phyloP scores from a whole-genome alignment of 2,888 invertebrate species.

The Galerucella nymphaeae region DNA sequence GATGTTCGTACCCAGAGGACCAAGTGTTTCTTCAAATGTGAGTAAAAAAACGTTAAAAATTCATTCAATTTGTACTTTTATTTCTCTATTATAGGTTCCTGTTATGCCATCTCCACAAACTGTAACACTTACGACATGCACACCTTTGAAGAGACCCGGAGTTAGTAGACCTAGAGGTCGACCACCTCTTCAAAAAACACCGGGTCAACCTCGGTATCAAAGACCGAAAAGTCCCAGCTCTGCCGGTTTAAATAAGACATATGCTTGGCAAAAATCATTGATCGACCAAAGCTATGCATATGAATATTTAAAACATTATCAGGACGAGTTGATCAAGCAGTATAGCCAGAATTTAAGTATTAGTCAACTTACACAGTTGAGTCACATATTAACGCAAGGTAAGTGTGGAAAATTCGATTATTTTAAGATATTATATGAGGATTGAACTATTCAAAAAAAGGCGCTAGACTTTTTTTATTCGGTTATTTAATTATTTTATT shows the following conservation, averaged over 20 bases:
- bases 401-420: neutral
- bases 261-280: conserved; percentile 55
- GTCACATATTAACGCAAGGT: conserved; percentile 53
- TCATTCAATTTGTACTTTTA: neutral
- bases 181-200: conserved; percentile 65
- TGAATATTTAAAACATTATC: conserved; percentile 63
- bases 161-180: conserved; percentile 67
- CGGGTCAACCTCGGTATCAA: conserved; percentile 53
- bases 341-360: conserved; percentile 60
- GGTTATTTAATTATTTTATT: too few species aligned
- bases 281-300: conserved; percentile 55
- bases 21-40: conserved; percentile 48
- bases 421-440: too few species aligned
- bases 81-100: conserved; percentile 47
- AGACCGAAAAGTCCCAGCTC: conserved; percentile 54
- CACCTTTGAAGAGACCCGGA: conserved; percentile 51
- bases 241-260: conserved; percentile 36
- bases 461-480: too few species aligned
- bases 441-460: too few species aligned
- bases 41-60: conserved; percentile 25
- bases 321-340: conserved; percentile 63
- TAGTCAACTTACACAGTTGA: conserved; percentile 54
- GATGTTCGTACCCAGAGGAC: conserved; percentile 46
- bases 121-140: conserved; percentile 34
- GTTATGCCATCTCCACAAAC: conserved; percentile 50